Base-by-base conservation (phyloP, 2,113 vertebrate species). In the Paedocypris sp. region DNA sequence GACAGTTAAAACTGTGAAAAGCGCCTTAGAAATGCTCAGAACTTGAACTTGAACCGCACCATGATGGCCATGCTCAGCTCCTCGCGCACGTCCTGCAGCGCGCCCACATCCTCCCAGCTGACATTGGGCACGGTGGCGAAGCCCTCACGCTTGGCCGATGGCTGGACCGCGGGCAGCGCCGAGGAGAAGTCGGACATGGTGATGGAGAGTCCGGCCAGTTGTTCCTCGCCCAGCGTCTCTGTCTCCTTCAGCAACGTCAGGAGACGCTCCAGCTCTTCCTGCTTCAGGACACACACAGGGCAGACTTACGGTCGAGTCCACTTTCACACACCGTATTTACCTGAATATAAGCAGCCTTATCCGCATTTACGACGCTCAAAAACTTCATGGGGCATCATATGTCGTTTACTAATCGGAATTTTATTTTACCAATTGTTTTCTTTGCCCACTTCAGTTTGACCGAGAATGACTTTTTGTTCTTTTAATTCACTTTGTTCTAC, bases 1-100 rank as follows among this genome's bases (percentile, higher is more conserved):
- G n/a, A n/a, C n/a, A n/a, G n/a, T n/a, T n/a, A n/a, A n/a, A n/a
- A n/a, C n/a, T n/a, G n/a, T n/a, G n/a, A n/a, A n/a, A n/a, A n/a
- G n/a, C n/a, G n/a, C n/a, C n/a, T n/a, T n/a, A n/a, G n/a, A n/a
- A n/a, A n/a, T n/a, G n/a, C n/a, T n/a, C n/a, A n/a, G n/a, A n/a
- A n/a, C n/a, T n/a, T n/a, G n/a, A n/a, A n/a, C n/a, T n/a, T n/a
- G n/a, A n/a, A n/a, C 33, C 77, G 9, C 86, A 98, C 95, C 89
- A 99, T 60, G 76, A 99, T 98, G 52, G 93, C 92, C 94, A 99
- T 94, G 35, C 88, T 89, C 59, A 99, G 90, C 65, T 98, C 94
- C 64, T 95, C 93, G 2, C 92, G 85, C 74, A 97, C 74, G 49
- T 89, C 89, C 73, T 90, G 88, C 75, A 99, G 81, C 9, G 95